Evolutionary conservation across 1,140 invertebrate genomes (phyloP), one percentile per base, ranked within the genome.

Genomic region (Maconellicoccus hirsutus): DNA sequence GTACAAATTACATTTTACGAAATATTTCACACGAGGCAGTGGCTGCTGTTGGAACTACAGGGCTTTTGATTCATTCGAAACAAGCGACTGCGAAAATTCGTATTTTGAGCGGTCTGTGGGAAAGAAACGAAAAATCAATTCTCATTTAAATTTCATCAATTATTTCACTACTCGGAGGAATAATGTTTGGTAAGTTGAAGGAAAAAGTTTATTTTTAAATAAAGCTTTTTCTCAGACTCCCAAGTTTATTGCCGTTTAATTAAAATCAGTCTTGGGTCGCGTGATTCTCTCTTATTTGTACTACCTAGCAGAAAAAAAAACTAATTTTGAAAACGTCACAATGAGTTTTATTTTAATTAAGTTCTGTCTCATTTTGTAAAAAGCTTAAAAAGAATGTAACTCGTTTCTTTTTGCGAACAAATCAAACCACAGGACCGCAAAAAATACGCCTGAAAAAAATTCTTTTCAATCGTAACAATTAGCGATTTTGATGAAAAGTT

Each of bases 1-100:
- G 42, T 52, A 52, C 42, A 52, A 52, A 52, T 52, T 52, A 52
- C 42, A 52, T 52, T 52, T 52, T 16, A 52, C 42, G 42, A 52
- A 52, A 52, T 52, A 52, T 52, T 16, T 52, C 42, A 19, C 42
- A 14, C 42, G 29, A 12, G 29, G 29, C 29, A 33, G 29, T 33
- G 29, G 29, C 12, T 33, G 29, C 29, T 12, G 29, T 12, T 33
- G 12, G 29, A 33, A 33, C 12, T 33, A 33, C 29, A 33, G 12
- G 12, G 29, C 29, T 33, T 33, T 33, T 33, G 29, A 33, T 33
- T 33, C 29, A 33, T 33, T 33, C 12, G 29, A 12, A 33, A 33
- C 29, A 33, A 33, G 29, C 4, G 12, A 33, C 29, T 33, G 3
- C 12, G 29, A 12, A 33, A 52, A 52, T 52, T 52, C 16, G 6